Base-by-base conservation (phyloP, 2,888 invertebrate species). In the Lymantria dispar region DNA sequence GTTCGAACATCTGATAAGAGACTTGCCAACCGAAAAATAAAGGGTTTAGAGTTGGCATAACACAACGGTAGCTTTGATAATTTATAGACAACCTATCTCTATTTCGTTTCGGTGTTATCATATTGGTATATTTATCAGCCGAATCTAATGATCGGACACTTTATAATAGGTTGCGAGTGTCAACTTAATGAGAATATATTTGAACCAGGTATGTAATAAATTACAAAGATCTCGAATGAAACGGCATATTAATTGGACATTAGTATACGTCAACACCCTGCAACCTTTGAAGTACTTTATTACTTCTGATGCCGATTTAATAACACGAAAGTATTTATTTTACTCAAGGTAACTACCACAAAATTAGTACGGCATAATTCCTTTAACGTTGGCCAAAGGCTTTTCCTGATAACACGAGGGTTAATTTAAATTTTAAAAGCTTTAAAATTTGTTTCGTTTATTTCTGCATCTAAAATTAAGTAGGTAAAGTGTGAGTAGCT, bases 171-270 rank as follows among this genome's bases (percentile, higher is more conserved):
- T 82, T 72, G 76, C 77, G 80, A 84, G 76, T 87, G 88, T 90
- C 88, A 81, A 81, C 78, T 83, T 88, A 90, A 88, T 90, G 87
- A 89, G 87, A 87, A 90, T 87, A 85, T 88, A 89, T 85, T 76
- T 78, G 71, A 63, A 68, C 69, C 78, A 76, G 76, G 79, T 82
- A 80, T 74, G 75, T 80, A 74, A 88, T 88, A 89, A 88, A 89
- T 88, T 86, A 80, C 60, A 80, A 76, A 79, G 74, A 78, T 79
- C 74, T 76, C 80, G 78, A 80, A 85, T 80, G 70, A 78, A 86
- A 84, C 82, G 82, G 87, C 80, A 87, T 88, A 89, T 89, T 90
- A 89, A 88, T 88, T 87, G 84, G 85, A 82, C 79, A 90, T 89
- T 88, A 87, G 81, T 82, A 76, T 72, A 72, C 78, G 75, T 83